Evolutionary conservation across 2,113 vertebrate species (phyloP).

Genomic region (Bubo scandiacus): DNA sequence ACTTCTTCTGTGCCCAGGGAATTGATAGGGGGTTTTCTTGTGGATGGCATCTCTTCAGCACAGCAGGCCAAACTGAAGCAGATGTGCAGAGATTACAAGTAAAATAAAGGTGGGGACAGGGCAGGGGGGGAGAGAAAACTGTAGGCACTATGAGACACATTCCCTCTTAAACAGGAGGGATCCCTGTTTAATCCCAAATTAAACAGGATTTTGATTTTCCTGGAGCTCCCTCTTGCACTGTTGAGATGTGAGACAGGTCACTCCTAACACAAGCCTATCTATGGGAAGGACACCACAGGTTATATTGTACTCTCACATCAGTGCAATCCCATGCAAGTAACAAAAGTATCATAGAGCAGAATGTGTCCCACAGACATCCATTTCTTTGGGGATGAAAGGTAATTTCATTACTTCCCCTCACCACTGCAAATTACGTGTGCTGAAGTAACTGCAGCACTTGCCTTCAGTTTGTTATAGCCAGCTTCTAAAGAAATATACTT

Average conservation of each 20-base stretch:
- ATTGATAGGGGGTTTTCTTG: not conserved
- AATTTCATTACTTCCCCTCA: not conserved
- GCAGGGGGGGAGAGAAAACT: not conserved
- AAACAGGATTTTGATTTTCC: not conserved
- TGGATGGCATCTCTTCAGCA: not conserved
- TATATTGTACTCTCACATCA: not conserved
- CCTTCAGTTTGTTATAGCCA: not conserved
- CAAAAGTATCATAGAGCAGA: not conserved
- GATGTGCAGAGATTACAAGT: not conserved
- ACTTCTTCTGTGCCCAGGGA: not conserved
- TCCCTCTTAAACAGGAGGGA: not conserved
- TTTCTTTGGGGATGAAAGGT: not conserved
- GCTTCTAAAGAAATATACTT: not conserved
- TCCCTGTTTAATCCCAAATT: not conserved
- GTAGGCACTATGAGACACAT: not conserved
- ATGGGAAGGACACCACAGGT: not conserved
- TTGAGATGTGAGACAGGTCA: not conserved
- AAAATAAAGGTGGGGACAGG: not conserved
- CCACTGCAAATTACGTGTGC: not conserved
- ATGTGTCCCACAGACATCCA: not conserved
- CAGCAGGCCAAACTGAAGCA: not conserved
- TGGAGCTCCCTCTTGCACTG: not conserved
- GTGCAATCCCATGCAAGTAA: not conserved
- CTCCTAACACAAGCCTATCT: not conserved
- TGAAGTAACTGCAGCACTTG: not conserved